phyloP scores from a whole-genome alignment of 2,113 vertebrate genomes.

The Nycticryphes semicollaris region DNA sequence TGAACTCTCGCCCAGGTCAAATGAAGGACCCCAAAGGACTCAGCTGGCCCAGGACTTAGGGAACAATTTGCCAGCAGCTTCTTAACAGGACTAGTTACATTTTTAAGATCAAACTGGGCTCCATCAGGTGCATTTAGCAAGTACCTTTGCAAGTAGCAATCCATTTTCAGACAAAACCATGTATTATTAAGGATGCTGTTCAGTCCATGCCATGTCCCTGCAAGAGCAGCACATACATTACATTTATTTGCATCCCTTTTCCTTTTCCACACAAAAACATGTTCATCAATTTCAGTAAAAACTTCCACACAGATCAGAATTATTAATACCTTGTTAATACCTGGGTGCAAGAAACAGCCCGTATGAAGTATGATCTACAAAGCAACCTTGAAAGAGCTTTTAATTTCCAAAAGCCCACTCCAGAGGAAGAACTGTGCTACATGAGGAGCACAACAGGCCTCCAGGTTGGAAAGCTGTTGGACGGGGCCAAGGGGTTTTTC shows the following conservation, averaged over 20 bases:
- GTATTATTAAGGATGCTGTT: neutral
- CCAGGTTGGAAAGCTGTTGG: accelerated
- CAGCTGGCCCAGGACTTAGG: neutral
- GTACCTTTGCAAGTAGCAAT: accelerated
- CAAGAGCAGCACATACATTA: accelerated
- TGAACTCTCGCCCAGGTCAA: neutral
- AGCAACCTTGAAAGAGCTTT: neutral
- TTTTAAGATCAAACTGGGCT: neutral
- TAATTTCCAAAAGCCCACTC: neutral
- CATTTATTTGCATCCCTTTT: neutral
- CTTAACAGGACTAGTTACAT: neutral
- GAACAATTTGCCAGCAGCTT: neutral
- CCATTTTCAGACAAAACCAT: accelerated
- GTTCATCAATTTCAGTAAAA: accelerated
- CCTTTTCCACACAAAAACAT: neutral
- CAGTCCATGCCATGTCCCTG: accelerated
- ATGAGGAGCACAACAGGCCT: accelerated
- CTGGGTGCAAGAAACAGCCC: neutral
- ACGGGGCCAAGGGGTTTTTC: accelerated
- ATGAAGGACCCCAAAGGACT: neutral
- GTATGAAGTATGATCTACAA: neutral
- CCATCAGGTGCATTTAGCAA: accelerated
- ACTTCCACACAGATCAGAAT: neutral
- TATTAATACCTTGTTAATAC: no score
- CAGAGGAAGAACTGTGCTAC: neutral